A percentile compares a stretch with the other conserved stretches of the same genome.
phyloP scores from a whole-genome alignment of 1,140 invertebrate species.

The Drosophila insularis region DNA sequence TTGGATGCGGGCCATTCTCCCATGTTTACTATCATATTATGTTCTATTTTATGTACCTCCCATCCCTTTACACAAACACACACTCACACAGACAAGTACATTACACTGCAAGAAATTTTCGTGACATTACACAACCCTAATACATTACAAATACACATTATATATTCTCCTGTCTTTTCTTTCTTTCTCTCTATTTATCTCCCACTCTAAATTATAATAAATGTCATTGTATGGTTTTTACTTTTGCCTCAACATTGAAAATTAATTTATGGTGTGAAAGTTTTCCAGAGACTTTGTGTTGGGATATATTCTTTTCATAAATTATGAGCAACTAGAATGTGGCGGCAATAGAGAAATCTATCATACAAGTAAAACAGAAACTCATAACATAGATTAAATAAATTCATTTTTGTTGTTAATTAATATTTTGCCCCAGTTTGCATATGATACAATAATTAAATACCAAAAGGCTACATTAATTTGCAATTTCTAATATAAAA shows the following conservation, averaged over 20 bases:
- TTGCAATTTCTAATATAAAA: too few relatives aligned
- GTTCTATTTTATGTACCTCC: conserved; percentile 40
- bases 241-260: conserved; percentile 59
- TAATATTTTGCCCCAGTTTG: too few relatives aligned
- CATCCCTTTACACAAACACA: conserved; percentile 1
- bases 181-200: conserved; percentile 8
- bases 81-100: neutral
- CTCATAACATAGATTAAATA: neutral
- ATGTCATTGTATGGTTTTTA: conserved; percentile 55
- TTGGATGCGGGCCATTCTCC: conserved; percentile 28
- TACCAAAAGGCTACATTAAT: too few relatives aligned
- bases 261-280: conserved; percentile 76
- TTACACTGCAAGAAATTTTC: conserved; percentile 34
- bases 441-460: too few relatives aligned
- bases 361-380: neutral
- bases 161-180: neutral
- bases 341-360: neutral
- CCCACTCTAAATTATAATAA: conserved; percentile 70
- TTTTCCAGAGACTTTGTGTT: conserved; percentile 25
- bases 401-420: neutral
- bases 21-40: conserved; percentile 63
- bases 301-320: conserved; percentile 13
- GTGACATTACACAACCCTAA: conserved; percentile 21
- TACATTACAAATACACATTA: conserved; percentile 43
- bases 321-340: neutral